These are phyloP conservation scores for Drosophila rufa DNA, from an alignment of 1,140 invertebrate genomes.

Conservation along the genomic window DNA sequence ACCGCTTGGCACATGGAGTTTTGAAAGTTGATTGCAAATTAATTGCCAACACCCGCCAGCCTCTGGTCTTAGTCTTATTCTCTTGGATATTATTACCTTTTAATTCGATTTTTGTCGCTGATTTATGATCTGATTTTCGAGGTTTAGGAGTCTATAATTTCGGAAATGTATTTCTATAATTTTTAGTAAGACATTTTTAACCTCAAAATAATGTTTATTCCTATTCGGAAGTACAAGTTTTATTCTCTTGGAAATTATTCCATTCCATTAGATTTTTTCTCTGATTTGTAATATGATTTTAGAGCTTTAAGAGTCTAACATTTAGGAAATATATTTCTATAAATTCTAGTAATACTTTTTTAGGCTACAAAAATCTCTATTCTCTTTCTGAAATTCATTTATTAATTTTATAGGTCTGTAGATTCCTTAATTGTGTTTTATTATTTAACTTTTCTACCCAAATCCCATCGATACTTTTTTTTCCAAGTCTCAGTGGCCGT, in stretches of 20 bases:
- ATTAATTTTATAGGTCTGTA: no score
- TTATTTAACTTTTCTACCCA: neutral
- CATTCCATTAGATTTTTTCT: conserved; percentile 8
- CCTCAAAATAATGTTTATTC: neutral
- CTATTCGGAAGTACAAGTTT: neutral
- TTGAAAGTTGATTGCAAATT: conserved; percentile 83
- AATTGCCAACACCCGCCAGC: conserved; percentile 55
- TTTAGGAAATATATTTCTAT: no score
- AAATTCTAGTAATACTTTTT: no score
- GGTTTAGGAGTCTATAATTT: neutral
- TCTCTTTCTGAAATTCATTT: neutral
- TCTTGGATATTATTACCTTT: conserved; percentile 26
- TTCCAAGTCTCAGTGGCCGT: no score
- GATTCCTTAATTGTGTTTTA: neutral
- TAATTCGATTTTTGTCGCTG: conserved; percentile 8
- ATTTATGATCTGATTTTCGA: conserved; percentile 17
- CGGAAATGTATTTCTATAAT: no score
- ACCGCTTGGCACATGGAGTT: conserved; percentile 57
- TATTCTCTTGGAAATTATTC: conserved; percentile 20
- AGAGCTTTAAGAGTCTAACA: neutral
- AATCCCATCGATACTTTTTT: neutral
- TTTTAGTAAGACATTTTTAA: no score
- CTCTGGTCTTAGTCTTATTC: conserved; percentile 7
- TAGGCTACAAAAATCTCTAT: neutral
- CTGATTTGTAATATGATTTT: conserved; percentile 19